phyloP scores from a whole-genome alignment of 2,888 invertebrate genomes.

The Eupithecia vulgata region DNA sequence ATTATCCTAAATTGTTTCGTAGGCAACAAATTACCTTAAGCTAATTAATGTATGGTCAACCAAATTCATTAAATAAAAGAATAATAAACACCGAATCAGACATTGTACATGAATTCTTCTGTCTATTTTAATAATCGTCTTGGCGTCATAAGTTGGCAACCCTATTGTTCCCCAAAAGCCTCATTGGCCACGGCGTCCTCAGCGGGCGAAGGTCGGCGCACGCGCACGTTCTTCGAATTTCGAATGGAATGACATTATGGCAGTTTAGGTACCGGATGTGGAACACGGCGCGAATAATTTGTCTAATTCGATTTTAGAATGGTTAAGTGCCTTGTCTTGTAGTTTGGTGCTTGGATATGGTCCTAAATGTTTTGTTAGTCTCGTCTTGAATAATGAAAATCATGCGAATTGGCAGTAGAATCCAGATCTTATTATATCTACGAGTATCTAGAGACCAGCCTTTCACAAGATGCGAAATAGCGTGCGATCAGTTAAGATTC shows the following conservation, averaged over 20 bases:
- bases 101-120: neutral
- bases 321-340: conserved; percentile 32
- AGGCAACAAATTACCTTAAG: neutral
- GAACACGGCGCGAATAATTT: conserved; percentile 55
- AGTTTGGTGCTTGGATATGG: conserved; percentile 22
- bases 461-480: neutral
- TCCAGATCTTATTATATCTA: neutral
- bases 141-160: conserved; percentile 39
- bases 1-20: neutral
- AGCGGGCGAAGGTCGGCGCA: conserved; percentile 66
- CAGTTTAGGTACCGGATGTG: conserved; percentile 65
- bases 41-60: neutral
- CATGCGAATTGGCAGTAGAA: neutral
- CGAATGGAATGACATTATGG: conserved; percentile 66
- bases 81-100: neutral
- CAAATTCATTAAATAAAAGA: neutral
- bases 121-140: neutral
- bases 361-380: neutral
- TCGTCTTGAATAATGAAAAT: conserved; percentile 2
- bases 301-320: conserved; percentile 48
- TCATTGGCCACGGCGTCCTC: conserved; percentile 53
- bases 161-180: conserved; percentile 47
- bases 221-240: conserved; percentile 64
- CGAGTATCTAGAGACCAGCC: neutral
- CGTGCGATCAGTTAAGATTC: neutral